Evolutionary conservation across 2,113 vertebrate species (phyloP), one percentile per base, ranked within the genome.

Genomic region (Thunnus thynnus): DNA sequence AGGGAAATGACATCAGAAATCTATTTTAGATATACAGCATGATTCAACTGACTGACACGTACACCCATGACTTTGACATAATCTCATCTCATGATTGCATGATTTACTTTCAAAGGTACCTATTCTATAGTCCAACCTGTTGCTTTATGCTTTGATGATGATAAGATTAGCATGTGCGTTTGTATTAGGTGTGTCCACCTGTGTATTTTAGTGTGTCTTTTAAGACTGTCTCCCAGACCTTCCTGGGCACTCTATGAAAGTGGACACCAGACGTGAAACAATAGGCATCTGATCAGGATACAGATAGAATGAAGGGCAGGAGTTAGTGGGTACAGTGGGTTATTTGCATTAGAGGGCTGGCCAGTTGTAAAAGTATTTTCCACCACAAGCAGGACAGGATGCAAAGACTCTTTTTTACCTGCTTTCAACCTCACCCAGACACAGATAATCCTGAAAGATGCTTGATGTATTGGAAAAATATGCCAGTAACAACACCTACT

Each of bases 221-320:
- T 8, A 41, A 41, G 36, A 20, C 20, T 2, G 48, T 84, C 70
- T 86, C 41, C 20, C 63, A 68, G 36, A 82, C 78, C 60, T 73
- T 70, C 55, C 78, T 47, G 71, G 25, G 55, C 74, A 63, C 71
- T 73, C 70, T 62, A 17, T 80, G 87, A 92, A 88, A 91, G 66
- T 25, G 25, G 78, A 91, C 71, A 86, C 83, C 77, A 52, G 27
- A 61, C 14, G 27, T 72, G 20, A 76, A 89, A 89, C 83, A 91
- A 91, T 77, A 75, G 67, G 36, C 0, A 14, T 69, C 67, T 69
- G 86, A 90, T 91, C 69, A 41, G 63, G 72, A 76, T n/a, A 64
- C 47, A 83, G 89, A 93, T 86, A 84, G 72, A 20, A 48, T 10
- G 5, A 46, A 55, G 17, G 64, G 27, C 56, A 60, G 46, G 70